phyloP scores from a whole-genome alignment of 2,113 vertebrate species.

The Heptranchias perlo region DNA sequence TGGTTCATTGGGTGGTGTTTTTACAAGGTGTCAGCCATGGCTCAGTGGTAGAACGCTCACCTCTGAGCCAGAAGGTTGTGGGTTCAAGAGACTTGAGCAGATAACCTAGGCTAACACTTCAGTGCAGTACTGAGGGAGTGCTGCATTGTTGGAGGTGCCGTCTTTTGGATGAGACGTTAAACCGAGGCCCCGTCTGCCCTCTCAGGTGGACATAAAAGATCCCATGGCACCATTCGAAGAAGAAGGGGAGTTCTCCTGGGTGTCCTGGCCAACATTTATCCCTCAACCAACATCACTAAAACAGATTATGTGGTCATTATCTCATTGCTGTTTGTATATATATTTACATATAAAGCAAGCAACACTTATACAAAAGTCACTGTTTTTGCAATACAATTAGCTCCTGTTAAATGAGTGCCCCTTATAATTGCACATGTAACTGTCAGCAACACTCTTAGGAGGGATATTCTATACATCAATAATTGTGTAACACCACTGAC shows the following conservation, averaged over 20 bases:
- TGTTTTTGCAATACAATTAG: not conserved
- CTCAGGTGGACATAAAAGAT: not conserved
- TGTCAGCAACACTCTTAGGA: not conserved
- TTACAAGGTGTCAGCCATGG: not conserved
- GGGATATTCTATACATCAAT: not conserved
- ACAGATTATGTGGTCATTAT: not conserved
- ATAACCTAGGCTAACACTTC: not conserved
- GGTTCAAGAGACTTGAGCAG: not conserved
- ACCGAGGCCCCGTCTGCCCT: not conserved
- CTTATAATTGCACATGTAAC: slow-evolving; percentile 11
- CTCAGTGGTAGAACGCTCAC: not conserved
- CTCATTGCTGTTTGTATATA: not conserved
- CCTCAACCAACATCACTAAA: not conserved
- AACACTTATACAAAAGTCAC: not conserved
- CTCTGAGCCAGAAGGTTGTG: not conserved
- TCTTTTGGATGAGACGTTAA: not conserved
- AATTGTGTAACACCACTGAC: not conserved
- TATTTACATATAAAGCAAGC: not conserved
- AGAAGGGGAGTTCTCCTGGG: not conserved
- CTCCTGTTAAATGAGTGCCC: not conserved
- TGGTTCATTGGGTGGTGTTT: no score
- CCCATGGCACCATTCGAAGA: not conserved
- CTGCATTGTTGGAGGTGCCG: not conserved
- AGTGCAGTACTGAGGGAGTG: not conserved
- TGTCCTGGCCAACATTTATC: not conserved